Evolutionary conservation across 2,113 vertebrate genomes (phyloP).

Genomic region (Seriola rivoliana): DNA sequence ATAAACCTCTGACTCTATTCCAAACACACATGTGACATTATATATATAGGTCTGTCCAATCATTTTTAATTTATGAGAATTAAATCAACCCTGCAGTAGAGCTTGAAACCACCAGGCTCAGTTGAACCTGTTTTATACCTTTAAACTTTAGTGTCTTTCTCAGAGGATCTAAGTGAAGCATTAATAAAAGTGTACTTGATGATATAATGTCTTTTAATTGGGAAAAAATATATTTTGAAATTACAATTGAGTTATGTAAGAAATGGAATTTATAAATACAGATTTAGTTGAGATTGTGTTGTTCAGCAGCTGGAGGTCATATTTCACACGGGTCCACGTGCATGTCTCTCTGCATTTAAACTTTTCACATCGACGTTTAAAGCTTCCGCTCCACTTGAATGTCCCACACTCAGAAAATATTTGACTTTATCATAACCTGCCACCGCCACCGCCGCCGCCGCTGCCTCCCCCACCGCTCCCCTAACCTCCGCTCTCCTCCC

Average conservation of each 20-base stretch:
- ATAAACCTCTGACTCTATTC: neutral
- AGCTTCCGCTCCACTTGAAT: neutral
- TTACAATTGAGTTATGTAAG: too few relatives aligned
- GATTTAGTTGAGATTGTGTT: neutral
- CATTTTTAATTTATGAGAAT: neutral
- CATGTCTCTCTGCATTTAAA: neutral
- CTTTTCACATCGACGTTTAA: neutral
- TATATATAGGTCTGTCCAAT: neutral
- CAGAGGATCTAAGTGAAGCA: neutral
- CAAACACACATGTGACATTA: neutral
- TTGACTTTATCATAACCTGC: constrained; percentile 41
- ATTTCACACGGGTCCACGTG: neutral
- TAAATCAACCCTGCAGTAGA: neutral
- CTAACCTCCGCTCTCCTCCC: constrained; percentile 53
- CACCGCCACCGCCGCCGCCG: constrained; percentile 15
- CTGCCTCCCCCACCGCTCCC: constrained; percentile 30
- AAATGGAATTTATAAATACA: neutral
- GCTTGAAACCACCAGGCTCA: neutral
- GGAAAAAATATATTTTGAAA: neutral
- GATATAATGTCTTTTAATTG: neutral
- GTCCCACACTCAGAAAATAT: constrained; percentile 25
- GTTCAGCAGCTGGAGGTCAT: neutral
- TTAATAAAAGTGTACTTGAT: neutral
- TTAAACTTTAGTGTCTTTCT: neutral
- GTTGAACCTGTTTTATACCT: neutral